Base-by-base conservation (phyloP, 2,113 vertebrate genomes). In the Austrofundulus limnaeus region DNA sequence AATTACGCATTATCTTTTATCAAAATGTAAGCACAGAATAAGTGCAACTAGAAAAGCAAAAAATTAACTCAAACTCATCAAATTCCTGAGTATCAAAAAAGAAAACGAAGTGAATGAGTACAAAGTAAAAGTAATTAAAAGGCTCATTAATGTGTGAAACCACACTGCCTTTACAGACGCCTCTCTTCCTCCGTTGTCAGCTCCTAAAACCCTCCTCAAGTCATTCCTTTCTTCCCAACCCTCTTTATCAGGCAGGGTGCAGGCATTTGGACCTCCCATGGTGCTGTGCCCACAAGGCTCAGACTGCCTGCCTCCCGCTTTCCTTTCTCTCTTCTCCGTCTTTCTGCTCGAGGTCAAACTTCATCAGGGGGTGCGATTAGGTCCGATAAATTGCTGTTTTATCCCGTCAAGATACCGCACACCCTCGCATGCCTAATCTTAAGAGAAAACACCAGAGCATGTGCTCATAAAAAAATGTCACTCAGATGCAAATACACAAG, bases 201-300 rank as follows among this genome's bases (percentile, higher is more conserved):
- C 46, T 76, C 62, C 34, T 38, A 45, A 19, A 7, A 46, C 57
- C 60, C 37, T 70, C 72, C 61, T 65, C 52, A 12, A 43, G 50
- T 72, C 70, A 31, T 50, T 61, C 24, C 64, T 78, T 79, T 76
- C 57, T 70, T 62, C 41, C 66, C 47, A 50, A 61, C 48, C 61
- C 47, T 66, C 16, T 75, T 88, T 89, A 89, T 89, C 88, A 89
- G 84, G 13, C 61, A 10, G 70, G 81, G 70, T 67, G 70, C 88
- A 89, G 88, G 71, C 86, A 61, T 53, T 42, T 39, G 46, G 81
- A 78, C 86, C 77, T 48, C 88, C 81, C 24, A 66, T 34, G 1
- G 81, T 85, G 81, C 74, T 70, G 61, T 79, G 77, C 67, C 82
- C 73, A 62, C 55, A 34, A 80, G 88, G 58, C 81, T 77, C 59